Base-by-base conservation (phyloP, 2,888 invertebrate species). In the Erpobdella octoculata region DNA sequence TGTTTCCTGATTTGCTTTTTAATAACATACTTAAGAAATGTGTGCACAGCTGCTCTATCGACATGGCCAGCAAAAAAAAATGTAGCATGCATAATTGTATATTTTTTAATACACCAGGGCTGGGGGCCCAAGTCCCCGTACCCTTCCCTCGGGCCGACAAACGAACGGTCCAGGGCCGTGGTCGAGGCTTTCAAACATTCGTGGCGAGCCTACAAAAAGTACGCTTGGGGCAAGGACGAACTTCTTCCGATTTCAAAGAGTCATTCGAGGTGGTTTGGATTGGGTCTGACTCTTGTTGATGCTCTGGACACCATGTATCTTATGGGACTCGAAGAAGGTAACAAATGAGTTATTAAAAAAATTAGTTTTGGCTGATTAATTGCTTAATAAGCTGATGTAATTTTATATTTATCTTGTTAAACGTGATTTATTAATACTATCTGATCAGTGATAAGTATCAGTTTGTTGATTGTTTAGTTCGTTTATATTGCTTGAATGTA, bases 141-240 rank as follows among this genome's bases (percentile, higher is more conserved):
- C 46, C 5, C 46, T n/a, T 71, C 76, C 78, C 71, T 82, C 86
- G 92, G 91, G 21, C 90, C 92, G 0, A 87, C 88, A 73, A 95
- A 91, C 80, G 87, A 87, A 12, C 86, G 90, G 18, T 96, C 97
- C 82, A 85, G 85, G 64, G 92, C 92, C 2, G 90, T 98, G 12
- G 90, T 93, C 0, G 88, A 88, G 35, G 93, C 94, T 4, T 93
- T 97, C 80, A 88, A 88, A 79, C 93, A 95, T 84, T 93, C 95
- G 0, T 97, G 96, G 96, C 87, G 86, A 71, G 95, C 92, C 0
- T 98, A 98, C 83, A 92, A 90, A 81, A 88, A 89, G 73, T 91
- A 89, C 84, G 96, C 97, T 0, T 98, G 97, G 97, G 97, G 97
- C 0, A 91, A 93, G 79, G 98, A 98, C 82, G 92, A 95, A 81